A percentile compares a stretch with the other conserved stretches of the same genome.
Evolutionary conservation across 2,888 invertebrate species (phyloP).

Genomic region (Desoria tigrina): DNA sequence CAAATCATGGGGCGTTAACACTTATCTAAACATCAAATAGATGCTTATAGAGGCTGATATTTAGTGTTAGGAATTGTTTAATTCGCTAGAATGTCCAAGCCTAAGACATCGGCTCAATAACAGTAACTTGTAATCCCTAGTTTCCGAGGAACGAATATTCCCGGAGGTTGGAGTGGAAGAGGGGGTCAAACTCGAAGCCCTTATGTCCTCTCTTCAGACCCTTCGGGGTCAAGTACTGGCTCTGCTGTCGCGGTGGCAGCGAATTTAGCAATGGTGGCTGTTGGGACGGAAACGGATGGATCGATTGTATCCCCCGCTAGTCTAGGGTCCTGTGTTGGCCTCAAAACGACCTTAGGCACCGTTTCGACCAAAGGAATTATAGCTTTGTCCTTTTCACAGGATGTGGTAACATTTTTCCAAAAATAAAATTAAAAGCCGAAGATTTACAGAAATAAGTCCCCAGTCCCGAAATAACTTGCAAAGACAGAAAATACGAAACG

Average conservation of each 20-base stretch:
- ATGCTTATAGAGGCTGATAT: too few species aligned
- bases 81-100: too few species aligned
- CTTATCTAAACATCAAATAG: too few species aligned
- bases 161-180: slow-evolving; percentile 41
- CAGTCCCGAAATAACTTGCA: too few species aligned
- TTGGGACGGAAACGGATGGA: slow-evolving; percentile 40
- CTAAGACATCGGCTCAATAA: too few species aligned
- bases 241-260: slow-evolving; percentile 31
- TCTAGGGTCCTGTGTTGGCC: slow-evolving; percentile 21
- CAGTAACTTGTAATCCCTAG: slow-evolving; percentile 18
- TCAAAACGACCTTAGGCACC: slow-evolving; percentile 31
- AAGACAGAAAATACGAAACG: too few species aligned
- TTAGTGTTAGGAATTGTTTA: too few species aligned
- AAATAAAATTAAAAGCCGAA: too few species aligned
- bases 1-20: too few species aligned
- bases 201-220: slow-evolving; percentile 26
- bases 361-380: slow-evolving; percentile 35
- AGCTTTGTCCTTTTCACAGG: slow-evolving; percentile 36
- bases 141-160: slow-evolving; percentile 31
- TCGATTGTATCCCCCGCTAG: slow-evolving; percentile 31
- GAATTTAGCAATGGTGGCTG: slow-evolving; percentile 32
- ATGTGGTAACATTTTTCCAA: too few species aligned
- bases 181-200: slow-evolving; percentile 34
- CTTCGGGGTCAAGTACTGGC: slow-evolving; percentile 35
- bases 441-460: too few species aligned